Conservation (phyloP, 2,888 invertebrate species). For the Therioaphis trifolii region DNA sequence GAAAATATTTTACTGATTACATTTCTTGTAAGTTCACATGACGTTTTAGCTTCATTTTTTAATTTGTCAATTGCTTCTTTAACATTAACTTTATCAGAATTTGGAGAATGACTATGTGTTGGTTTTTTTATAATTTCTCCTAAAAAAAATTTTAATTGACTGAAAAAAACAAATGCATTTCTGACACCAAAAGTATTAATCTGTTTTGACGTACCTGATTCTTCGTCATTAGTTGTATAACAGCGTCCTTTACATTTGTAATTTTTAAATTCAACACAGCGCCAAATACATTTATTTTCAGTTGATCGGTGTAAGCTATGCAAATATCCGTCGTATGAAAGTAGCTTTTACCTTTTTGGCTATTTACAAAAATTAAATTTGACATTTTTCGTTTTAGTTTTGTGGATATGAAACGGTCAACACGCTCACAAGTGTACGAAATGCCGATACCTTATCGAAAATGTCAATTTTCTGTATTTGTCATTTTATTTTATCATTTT, state of each 20-base stretch:
- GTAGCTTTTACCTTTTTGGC: not conserved
- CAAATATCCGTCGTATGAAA: conserved; percentile 7
- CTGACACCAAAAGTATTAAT: not conserved
- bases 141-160: not conserved
- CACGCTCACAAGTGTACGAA: conserved; percentile 1
- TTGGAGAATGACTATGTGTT: not conserved
- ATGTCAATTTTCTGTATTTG: not conserved
- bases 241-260: too few relatives aligned
- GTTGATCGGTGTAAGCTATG: too few relatives aligned
- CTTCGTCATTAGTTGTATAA: conserved; percentile 28
- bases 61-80: conserved; percentile 5
- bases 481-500: conserved; percentile 18
- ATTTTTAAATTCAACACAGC: not conserved
- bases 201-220: conserved; percentile 21
- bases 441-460: conserved; percentile 4
- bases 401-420: not conserved
- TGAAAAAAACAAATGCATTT: not conserved
- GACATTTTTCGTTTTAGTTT: conserved; percentile 28
- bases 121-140: conserved; percentile 21
- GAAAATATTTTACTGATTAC: not conserved
- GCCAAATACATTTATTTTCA: conserved; percentile 23
- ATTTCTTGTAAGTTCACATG: not conserved
- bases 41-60: conserved; percentile 13
- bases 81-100: conserved; percentile 3
- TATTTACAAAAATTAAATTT: conserved; percentile 14